These are phyloP conservation scores for Candidula unifasciata DNA, from an alignment of 2,888 invertebrate genomes.

Conservation along the genomic window DNA sequence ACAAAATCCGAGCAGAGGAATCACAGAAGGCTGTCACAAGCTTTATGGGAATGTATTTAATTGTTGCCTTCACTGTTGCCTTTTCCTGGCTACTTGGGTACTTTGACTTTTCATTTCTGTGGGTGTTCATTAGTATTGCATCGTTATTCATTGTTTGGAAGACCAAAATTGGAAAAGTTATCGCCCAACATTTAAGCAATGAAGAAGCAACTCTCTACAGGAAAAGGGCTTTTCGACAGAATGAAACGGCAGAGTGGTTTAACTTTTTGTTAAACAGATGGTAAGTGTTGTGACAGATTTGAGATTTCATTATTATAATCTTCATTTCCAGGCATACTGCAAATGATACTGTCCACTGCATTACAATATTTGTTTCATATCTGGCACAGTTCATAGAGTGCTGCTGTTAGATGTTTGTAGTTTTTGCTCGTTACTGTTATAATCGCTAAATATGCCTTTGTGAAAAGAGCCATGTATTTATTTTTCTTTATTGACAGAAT, in stretches of 20 bases:
- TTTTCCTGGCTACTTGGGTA: constrained; percentile 72
- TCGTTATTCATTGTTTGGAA: constrained; percentile 74
- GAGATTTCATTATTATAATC: background rate
- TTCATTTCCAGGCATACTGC: too few relatives aligned
- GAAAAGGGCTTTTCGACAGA: constrained; percentile 79
- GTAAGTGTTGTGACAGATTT: constrained; percentile 68
- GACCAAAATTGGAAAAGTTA: constrained; percentile 68
- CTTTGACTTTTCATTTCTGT: constrained; percentile 71
- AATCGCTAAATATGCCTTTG: too few relatives aligned
- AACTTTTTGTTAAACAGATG: constrained; percentile 81
- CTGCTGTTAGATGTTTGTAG: too few relatives aligned
- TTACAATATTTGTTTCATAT: too few relatives aligned
- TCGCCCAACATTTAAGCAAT: constrained; percentile 68
- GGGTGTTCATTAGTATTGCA: constrained; percentile 72
- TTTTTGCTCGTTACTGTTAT: too few relatives aligned
- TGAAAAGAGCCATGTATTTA: too few relatives aligned
- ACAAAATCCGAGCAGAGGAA: constrained; percentile 20
- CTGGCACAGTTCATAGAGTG: too few relatives aligned
- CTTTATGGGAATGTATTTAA: constrained; percentile 71
- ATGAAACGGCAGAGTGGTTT: constrained; percentile 81
- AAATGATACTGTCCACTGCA: too few relatives aligned
- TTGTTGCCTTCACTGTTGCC: constrained; percentile 69
- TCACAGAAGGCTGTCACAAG: constrained; percentile 58
- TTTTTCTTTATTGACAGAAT: too few relatives aligned
- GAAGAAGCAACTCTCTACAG: constrained; percentile 78